Percentiles rank a stretch among this genome's conserved stretches.
phyloP scores from a whole-genome alignment of 2,797 vertebrate species.

The Acrossocheilus wenchowensis region DNA sequence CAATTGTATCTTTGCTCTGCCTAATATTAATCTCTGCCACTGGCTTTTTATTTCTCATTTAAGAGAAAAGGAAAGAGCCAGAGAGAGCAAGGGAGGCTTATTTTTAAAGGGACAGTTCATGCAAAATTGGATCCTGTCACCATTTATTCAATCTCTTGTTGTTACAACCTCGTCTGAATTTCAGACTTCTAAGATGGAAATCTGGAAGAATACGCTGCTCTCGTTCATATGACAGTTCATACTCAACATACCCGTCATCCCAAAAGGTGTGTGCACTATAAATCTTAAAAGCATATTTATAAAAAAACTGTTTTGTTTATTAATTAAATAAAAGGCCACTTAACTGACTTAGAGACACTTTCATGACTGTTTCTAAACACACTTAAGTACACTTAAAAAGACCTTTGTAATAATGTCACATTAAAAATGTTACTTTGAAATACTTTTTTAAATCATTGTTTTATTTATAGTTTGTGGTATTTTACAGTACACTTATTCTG shows the following conservation, averaged over 20 bases:
- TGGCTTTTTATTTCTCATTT: conserved; percentile 66
- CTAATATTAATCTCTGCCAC: conserved; percentile 67
- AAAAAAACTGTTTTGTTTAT: too few species aligned
- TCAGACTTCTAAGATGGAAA: neutral
- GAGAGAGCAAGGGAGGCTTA: neutral
- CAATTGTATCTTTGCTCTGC: conserved; percentile 71
- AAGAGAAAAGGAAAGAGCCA: conserved; percentile 27
- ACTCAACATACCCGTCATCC: neutral
- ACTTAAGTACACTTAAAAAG: too few species aligned
- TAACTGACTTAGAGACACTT: too few species aligned
- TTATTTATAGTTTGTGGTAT: too few species aligned
- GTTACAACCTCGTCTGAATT: neutral
- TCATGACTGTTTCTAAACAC: too few species aligned
- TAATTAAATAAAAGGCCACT: too few species aligned
- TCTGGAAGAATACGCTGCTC: neutral
- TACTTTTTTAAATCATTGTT: too few species aligned
- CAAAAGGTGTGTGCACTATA: neutral
- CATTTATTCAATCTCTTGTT: neutral
- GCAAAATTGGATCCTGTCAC: neutral
- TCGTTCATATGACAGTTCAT: neutral
- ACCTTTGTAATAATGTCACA: too few species aligned
- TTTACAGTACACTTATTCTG: too few species aligned
- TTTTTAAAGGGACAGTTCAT: conserved; percentile 18
- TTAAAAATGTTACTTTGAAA: too few species aligned
- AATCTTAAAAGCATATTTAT: too few species aligned